Evolutionary conservation across 2,888 invertebrate species (phyloP), one percentile per base, ranked within the genome.

Genomic region (Caenorhabditis virilis): DNA sequence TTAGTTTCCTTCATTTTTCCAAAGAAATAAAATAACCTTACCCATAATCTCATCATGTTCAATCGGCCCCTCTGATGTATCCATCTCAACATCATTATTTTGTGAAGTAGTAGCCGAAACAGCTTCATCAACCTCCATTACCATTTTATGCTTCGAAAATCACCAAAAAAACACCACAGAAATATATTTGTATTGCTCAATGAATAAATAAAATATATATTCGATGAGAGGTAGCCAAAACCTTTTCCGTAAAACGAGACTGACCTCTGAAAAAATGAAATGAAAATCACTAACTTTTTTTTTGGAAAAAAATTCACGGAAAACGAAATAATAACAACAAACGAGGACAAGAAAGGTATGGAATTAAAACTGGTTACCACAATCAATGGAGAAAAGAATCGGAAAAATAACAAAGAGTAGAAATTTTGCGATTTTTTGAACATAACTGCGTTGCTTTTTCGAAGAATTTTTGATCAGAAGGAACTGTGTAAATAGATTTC

Each of bases 61-160:
- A 36, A 65, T 56, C 15, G 65, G 65, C 4, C 61, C 68, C 30
- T 74, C 76, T n/a, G 69, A 70, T 3, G 76, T 74, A 48, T 76
- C 76, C 76, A 76, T 76, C 1, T 57, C 59, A 26, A 45, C 26
- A n/a, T 64, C 59, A 43, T 47, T 41, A 33, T 64, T 51, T 36
- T 57, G 50, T 6, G 64, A 64, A 23, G 59, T 59, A 9, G 64
- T 59, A 35, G 73, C 72, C 26, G 73, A 61, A 11, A 68, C 72
- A 33, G 74, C 64, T 52, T 73, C 75, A 43, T 76, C 76, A 15
- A 76, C 73, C 49, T 76, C 76, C 76, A 76, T 76, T 9, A 65
- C 65, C 65, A 65, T 65, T 11, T 36, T 20, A 16, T 18, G 4
- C 7, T 25, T 23, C 20, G n/a, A n/a, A n/a, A n/a, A n/a, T n/a